A percentile compares a stretch with the other conserved stretches of the same genome.
These are phyloP conservation scores for Nesidiocoris tenuis DNA, from an alignment of 2,888 invertebrate genomes.

Conservation along the genomic window DNA sequence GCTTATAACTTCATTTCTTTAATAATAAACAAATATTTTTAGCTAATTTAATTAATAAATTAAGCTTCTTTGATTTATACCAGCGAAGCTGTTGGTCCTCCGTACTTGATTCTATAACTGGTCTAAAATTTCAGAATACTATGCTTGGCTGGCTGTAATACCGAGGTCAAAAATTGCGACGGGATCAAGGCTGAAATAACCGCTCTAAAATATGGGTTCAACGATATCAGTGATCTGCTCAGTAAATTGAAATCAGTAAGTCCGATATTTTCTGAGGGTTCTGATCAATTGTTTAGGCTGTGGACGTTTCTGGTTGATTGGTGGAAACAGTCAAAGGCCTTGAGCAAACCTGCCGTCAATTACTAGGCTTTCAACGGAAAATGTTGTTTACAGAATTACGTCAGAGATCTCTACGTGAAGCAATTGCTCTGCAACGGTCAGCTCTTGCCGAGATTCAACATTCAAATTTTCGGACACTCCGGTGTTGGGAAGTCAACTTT, in stretches of 20 bases:
- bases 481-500: constrained; percentile 72
- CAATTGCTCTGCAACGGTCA: constrained; percentile 65
- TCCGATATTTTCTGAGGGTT: too few species aligned
- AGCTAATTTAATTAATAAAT: too few species aligned
- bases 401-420: constrained; percentile 59
- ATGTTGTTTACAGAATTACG: constrained; percentile 48
- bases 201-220: constrained; percentile 72
- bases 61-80: too few species aligned
- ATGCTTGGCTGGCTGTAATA: constrained; percentile 69
- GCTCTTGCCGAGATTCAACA: constrained; percentile 63
- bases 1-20: too few species aligned
- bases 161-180: constrained; percentile 66
- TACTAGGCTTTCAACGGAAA: too few species aligned
- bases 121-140: constrained; percentile 61
- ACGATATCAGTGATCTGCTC: constrained; percentile 67
- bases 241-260: constrained; percentile 64
- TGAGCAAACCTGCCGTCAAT: too few species aligned
- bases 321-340: too few species aligned
- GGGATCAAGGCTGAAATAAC: constrained; percentile 74
- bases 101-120: too few species aligned
- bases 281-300: too few species aligned
- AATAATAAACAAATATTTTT: too few species aligned
- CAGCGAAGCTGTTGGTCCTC: too few species aligned
- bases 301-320: too few species aligned
- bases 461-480: constrained; percentile 70